These are phyloP conservation scores for Tyrannus savana DNA, from an alignment of 2,113 vertebrate genomes.

Conservation along the genomic window DNA sequence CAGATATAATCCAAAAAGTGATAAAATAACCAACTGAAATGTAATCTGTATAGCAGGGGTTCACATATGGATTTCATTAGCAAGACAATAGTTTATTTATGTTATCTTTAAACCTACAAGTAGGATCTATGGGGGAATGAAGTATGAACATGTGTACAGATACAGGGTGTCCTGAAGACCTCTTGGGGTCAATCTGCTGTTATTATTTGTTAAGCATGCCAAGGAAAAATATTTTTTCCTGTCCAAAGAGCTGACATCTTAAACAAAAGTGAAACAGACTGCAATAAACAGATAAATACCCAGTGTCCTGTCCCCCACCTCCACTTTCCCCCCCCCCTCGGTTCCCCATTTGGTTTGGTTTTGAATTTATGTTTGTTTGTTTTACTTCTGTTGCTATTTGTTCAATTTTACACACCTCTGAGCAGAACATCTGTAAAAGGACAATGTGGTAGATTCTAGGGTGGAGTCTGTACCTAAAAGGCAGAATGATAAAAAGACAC, in stretches of 20 bases:
- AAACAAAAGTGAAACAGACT: background rate
- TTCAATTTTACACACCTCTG: background rate
- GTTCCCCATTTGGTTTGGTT: background rate
- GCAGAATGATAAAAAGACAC: background rate
- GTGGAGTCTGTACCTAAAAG: background rate
- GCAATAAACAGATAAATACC: background rate
- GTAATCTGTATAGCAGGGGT: background rate
- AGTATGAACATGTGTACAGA: background rate
- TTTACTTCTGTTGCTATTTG: background rate
- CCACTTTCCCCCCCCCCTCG: background rate
- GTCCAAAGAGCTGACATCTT: background rate
- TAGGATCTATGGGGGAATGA: background rate
- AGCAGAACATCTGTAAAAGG: background rate
- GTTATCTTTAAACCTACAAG: background rate
- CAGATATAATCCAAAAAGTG: background rate
- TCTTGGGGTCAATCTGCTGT: background rate
- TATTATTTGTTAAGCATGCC: background rate
- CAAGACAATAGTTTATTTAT: background rate
- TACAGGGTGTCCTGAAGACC: background rate
- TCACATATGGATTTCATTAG: background rate
- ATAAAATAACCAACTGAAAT: background rate
- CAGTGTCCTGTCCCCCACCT: background rate
- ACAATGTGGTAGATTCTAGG: background rate
- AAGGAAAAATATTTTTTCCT: background rate
- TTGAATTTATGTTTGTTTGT: background rate